phyloP scores from a whole-genome alignment of 2,797 vertebrate species.

The Cossypha niveicapilla region DNA sequence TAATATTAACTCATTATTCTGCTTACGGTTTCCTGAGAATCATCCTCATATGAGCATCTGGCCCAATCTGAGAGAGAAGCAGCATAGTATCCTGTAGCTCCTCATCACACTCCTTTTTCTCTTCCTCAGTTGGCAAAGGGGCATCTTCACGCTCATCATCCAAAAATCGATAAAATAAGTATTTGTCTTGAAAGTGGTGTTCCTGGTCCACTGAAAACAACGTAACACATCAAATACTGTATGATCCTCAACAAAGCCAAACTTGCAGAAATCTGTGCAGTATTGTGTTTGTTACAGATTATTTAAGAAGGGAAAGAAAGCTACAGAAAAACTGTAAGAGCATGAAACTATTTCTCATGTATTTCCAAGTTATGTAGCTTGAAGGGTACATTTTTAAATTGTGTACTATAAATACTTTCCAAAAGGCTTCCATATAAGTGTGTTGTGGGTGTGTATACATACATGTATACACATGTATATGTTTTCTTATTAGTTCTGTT shows the following conservation, averaged over 20 bases:
- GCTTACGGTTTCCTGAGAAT: slow-evolving; percentile 92
- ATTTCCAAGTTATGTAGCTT: background rate
- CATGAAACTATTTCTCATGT: background rate
- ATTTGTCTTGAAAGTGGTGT: slow-evolving; percentile 95
- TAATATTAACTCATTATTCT: background rate
- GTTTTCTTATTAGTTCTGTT: background rate
- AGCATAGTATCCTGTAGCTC: slow-evolving; percentile 93
- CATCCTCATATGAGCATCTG: slow-evolving; percentile 98
- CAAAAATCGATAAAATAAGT: slow-evolving; percentile 97
- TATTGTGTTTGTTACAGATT: background rate
- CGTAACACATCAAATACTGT: background rate
- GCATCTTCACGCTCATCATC: slow-evolving; percentile 89
- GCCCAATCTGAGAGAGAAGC: slow-evolving; percentile 92
- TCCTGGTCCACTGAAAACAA: slow-evolving; percentile 90
- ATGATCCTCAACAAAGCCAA: background rate
- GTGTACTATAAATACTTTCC: background rate
- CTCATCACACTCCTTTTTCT: slow-evolving; percentile 90
- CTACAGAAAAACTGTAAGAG: background rate
- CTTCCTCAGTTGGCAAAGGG: slow-evolving; percentile 85
- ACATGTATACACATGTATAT: background rate
- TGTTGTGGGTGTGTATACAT: background rate
- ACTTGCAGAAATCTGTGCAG: background rate
- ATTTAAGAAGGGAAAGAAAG: background rate
- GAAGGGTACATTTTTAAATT: background rate
- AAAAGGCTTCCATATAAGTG: background rate